Evolutionary conservation across 2,888 invertebrate genomes (phyloP).

Genomic region (Agrotis exclamationis): DNA sequence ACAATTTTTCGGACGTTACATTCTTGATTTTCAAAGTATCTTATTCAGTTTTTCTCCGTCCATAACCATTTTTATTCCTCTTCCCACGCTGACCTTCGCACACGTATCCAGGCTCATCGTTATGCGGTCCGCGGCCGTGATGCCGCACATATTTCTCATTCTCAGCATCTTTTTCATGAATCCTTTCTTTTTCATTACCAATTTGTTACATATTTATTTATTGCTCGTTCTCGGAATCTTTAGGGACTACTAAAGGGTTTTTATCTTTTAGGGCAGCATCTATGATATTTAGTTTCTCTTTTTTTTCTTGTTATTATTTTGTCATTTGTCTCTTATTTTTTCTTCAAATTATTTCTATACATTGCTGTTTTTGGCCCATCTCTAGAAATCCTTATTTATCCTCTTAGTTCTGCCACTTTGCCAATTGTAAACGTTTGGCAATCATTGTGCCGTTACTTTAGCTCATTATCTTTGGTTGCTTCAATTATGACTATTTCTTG

Average conservation of each 20-base stretch:
- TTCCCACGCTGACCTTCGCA: constrained; percentile 47
- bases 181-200: constrained; percentile 57
- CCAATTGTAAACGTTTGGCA: no score
- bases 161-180: constrained; percentile 47
- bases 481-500: neutral
- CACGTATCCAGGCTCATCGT: constrained; percentile 54
- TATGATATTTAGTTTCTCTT: neutral
- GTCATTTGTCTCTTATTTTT: no score
- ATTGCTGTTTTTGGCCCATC: no score
- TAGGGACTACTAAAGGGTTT: neutral
- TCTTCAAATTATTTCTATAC: no score
- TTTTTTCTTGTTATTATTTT: no score
- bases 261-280: neutral
- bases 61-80: constrained; percentile 26
- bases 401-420: no score
- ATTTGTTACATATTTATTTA: constrained; percentile 52
- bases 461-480: neutral
- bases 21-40: neutral
- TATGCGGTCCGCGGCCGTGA: constrained; percentile 56
- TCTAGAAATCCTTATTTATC: no score
- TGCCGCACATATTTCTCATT: constrained; percentile 55
- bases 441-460: no score
- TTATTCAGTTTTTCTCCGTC: constrained; percentile 11
- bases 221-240: constrained; percentile 26
- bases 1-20: neutral